Evolutionary conservation across 2,888 invertebrate species (phyloP).

Genomic region (Drosophila hawaiiensis): DNA sequence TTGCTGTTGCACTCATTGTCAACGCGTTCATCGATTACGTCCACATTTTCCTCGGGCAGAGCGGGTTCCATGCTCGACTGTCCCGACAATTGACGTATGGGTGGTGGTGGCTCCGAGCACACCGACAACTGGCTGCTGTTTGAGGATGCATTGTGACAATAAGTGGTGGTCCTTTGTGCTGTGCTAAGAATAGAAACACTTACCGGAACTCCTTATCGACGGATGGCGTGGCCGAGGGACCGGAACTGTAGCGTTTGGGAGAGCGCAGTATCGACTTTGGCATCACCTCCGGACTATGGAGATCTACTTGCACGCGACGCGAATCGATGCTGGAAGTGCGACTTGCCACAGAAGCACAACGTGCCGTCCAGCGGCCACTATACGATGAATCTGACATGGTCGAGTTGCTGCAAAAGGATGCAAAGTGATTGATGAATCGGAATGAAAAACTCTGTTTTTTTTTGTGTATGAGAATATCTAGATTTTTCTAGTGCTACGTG

Average conservation of each 20-base stretch:
- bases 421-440: neutral
- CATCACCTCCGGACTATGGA: conserved; percentile 84
- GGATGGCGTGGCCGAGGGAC: conserved; percentile 84
- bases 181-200: conserved; percentile 18
- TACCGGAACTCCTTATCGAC: conserved; percentile 85
- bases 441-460: neutral
- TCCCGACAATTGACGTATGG: conserved; percentile 83
- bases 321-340: conserved; percentile 85
- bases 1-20: conserved; percentile 9
- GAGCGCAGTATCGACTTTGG: conserved; percentile 83
- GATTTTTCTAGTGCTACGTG: neutral
- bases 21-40: conserved; percentile 58
- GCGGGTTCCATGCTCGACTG: conserved; percentile 85
- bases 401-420: conserved; percentile 73
- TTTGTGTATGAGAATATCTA: too few species aligned
- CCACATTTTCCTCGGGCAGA: conserved; percentile 83
- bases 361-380: conserved; percentile 83
- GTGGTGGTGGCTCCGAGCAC: conserved; percentile 83
- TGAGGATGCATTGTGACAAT: conserved; percentile 4
- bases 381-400: conserved; percentile 85
- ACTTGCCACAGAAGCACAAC: conserved; percentile 83
- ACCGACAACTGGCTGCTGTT: conserved; percentile 83
- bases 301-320: conserved; percentile 83
- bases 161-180: conserved; percentile 11
- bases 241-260: conserved; percentile 83